A percentile compares a stretch with the other conserved stretches of the same genome.
phyloP scores from a whole-genome alignment of 2,888 invertebrate genomes.

The Megamerina dolium region DNA sequence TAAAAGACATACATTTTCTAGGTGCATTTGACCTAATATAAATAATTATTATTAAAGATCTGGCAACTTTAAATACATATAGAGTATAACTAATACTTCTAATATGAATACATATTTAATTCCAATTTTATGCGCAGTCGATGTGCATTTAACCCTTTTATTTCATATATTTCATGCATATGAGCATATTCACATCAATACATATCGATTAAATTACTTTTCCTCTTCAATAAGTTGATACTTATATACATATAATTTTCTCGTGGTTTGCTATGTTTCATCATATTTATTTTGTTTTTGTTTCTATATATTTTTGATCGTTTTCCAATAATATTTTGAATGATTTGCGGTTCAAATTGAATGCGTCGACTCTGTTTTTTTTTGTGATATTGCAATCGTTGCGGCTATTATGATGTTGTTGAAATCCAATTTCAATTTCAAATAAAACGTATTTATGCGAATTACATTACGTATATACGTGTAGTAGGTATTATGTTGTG shows the following conservation, averaged over 20 bases:
- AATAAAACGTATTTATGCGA: slow-evolving; percentile 40
- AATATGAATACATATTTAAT: too few relatives aligned
- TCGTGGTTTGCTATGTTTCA: too few relatives aligned
- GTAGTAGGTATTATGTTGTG: slow-evolving; percentile 22
- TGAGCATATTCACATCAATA: slow-evolving; percentile 12
- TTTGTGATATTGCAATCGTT: slow-evolving; percentile 4
- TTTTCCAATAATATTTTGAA: slow-evolving; percentile 24
- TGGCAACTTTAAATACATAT: too few relatives aligned
- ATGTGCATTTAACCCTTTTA: too few relatives aligned
- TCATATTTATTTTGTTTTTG: too few relatives aligned
- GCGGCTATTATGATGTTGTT: slow-evolving; percentile 16
- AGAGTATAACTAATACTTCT: too few relatives aligned
- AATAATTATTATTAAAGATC: too few relatives aligned
- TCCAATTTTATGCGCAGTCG: too few relatives aligned
- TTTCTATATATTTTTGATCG: too few relatives aligned
- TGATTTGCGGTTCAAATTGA: slow-evolving; percentile 37
- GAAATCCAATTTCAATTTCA: slow-evolving; percentile 44
- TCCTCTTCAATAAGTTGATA: slow-evolving; percentile 19
- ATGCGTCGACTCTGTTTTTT: slow-evolving; percentile 16
- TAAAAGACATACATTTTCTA: too few relatives aligned
- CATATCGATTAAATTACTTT: slow-evolving; percentile 21
- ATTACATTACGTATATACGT: slow-evolving; percentile 36
- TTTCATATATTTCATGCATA: slow-evolving; percentile 1
- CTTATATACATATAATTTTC: too few relatives aligned
- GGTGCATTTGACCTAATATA: too few relatives aligned